These are phyloP conservation scores for Scolopax rusticola DNA, from an alignment of 2,797 vertebrate genomes.

Conservation along the genomic window DNA sequence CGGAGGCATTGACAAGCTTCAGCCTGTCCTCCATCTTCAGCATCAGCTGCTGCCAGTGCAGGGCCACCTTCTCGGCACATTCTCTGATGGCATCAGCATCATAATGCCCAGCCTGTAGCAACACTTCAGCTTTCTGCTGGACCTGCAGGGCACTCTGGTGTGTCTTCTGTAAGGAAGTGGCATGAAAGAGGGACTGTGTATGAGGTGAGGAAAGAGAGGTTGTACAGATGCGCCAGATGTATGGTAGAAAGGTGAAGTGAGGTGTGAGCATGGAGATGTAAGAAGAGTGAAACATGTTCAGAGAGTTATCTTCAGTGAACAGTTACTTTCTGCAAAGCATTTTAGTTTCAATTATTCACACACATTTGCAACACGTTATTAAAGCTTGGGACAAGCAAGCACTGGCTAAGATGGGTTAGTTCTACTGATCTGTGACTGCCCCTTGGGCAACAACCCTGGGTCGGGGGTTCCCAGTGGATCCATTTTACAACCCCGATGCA, in stretches of 20 bases:
- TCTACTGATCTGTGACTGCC: neutral
- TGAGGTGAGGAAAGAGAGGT: conserved; percentile 79
- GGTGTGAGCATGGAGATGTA: conserved; percentile 78
- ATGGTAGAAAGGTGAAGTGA: conserved; percentile 79
- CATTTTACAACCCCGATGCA: neutral
- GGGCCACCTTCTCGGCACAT: conserved; percentile 95
- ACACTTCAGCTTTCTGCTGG: conserved; percentile 95
- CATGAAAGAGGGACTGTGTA: conserved; percentile 95
- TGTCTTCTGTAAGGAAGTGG: conserved; percentile 98
- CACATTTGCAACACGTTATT: neutral
- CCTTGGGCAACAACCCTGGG: rapidly evolving
- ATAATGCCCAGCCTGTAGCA: conserved; percentile 94
- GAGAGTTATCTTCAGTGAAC: conserved; percentile 66
- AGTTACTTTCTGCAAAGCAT: conserved; percentile 32
- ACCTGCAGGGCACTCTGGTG: conserved; percentile 98
- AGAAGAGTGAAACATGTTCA: conserved; percentile 83
- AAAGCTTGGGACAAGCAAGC: neutral
- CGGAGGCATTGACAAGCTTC: conserved; percentile 96
- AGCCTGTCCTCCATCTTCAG: conserved; percentile 98
- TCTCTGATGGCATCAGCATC: conserved; percentile 93
- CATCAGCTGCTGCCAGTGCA: conserved; percentile 99
- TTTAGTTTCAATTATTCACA: conserved; percentile 30
- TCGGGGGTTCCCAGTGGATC: neutral
- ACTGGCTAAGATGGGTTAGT: neutral
- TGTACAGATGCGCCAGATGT: conserved; percentile 78